phyloP scores from a whole-genome alignment of 2,888 invertebrate genomes.

The Nudaria mundana region DNA sequence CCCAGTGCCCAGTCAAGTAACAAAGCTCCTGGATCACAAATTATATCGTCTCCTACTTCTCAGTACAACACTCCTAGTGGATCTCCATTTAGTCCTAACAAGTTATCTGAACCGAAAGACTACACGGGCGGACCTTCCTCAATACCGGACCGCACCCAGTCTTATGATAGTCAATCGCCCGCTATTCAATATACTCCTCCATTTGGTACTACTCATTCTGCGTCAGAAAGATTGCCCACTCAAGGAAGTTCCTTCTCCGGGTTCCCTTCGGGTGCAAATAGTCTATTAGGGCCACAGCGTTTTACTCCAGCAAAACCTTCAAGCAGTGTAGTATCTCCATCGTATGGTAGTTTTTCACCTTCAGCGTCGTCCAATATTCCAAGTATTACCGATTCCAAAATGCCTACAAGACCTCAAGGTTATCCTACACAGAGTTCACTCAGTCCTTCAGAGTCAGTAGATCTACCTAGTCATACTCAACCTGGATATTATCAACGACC shows the following conservation, averaged over 20 bases:
- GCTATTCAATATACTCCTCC: constrained; percentile 9
- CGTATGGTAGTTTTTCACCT: background rate
- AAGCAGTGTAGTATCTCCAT: constrained; percentile 5
- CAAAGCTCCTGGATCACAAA: background rate
- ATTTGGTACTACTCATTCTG: constrained; percentile 11
- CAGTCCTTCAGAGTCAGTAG: background rate
- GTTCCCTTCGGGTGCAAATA: constrained; percentile 7
- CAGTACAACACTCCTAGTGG: background rate
- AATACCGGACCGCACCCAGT: background rate
- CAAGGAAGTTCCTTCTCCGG: constrained; percentile 5
- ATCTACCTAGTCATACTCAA: background rate
- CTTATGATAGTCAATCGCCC: constrained; percentile 3
- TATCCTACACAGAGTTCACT: constrained; percentile 4
- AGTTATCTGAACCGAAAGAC: background rate
- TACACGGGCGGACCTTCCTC: background rate
- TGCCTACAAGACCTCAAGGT: constrained; percentile 1
- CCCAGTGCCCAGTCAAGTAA: constrained; percentile 8
- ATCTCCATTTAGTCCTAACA: background rate
- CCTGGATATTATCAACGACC: constrained; percentile 26
- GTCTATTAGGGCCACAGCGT: background rate
- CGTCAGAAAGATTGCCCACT: constrained; percentile 15
- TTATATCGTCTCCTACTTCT: background rate
- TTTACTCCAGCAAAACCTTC: constrained; percentile 11
- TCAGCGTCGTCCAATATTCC: background rate
- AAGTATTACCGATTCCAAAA: constrained; percentile 4